phyloP scores from a whole-genome alignment of 2,888 invertebrate genomes.

The Leptinotarsa juncta region DNA sequence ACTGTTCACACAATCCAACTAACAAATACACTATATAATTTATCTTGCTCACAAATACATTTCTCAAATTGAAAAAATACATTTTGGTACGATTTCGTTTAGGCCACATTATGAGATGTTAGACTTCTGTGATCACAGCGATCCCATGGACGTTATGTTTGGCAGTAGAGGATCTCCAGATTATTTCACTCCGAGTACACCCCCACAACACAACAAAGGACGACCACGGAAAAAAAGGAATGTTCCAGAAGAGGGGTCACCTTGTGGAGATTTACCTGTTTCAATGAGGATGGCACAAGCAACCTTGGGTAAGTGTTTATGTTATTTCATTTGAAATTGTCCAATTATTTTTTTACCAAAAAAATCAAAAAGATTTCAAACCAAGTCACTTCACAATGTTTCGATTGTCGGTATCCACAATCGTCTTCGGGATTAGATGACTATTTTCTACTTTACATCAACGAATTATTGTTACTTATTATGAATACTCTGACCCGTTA shows the following conservation, averaged over 20 bases:
- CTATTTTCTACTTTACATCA: too few relatives aligned
- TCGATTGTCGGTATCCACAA: too few relatives aligned
- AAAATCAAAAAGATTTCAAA: too few relatives aligned
- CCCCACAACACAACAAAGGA: constrained; percentile 79
- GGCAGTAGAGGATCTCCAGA: constrained; percentile 74
- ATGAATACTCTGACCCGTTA: too few relatives aligned
- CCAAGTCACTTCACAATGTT: too few relatives aligned
- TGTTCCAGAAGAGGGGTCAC: constrained; percentile 67
- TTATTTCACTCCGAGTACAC: constrained; percentile 73
- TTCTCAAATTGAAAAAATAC: neutral
- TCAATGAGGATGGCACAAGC: constrained; percentile 78
- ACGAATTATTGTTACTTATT: too few relatives aligned
- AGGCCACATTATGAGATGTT: constrained; percentile 78
- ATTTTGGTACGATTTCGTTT: constrained; percentile 44
- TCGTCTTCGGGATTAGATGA: too few relatives aligned
- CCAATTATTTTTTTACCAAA: too few relatives aligned
- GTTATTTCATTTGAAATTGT: neutral
- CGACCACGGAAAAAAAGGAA: constrained; percentile 83
- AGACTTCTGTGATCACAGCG: constrained; percentile 72
- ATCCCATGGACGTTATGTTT: constrained; percentile 72
- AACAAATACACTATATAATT: too few relatives aligned
- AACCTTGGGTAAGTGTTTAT: constrained; percentile 72
- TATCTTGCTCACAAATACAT: neutral
- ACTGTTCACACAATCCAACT: too few relatives aligned
- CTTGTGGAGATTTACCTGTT: constrained; percentile 74